Evolutionary conservation across 2,888 invertebrate genomes (phyloP), one percentile per base, ranked within the genome.

Genomic region (Lepetodrilus schrolli): DNA sequence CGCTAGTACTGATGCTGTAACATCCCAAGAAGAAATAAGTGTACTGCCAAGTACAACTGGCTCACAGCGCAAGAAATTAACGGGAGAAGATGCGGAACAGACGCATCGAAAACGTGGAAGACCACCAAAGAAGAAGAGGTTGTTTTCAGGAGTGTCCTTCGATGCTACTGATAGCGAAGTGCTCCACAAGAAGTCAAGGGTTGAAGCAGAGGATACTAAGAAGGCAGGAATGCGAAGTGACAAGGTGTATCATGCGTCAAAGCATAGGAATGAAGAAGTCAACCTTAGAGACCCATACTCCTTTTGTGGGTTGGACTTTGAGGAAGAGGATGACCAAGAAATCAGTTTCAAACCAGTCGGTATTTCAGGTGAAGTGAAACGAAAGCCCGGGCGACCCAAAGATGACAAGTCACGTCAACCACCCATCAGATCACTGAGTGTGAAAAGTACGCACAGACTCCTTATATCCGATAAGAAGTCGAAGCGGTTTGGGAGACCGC

Each of bases 281-380:
- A 48, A 20, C 17, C 17, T 48, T 17, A 58, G 26, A n/a, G 58
- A 58, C 34, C 58, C 58, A 13, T 58, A 58, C 34, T 26, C 58
- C 13, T 58, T 58, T 30, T 58, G 30, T 13, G 30, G 30, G 13
- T n/a, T 58, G 26, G 58, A 58, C 34, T 58, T 58, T 58, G 58
- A 58, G 17, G 58, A 58, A 34, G 58, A 58, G 34, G 58, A 58
- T 58, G 58, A 58, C 30, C 17, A 23, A n/a, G 58, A 58, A 17
- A 17, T 58, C 3, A 58, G 58, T 30, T 58, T 58, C 30, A 58
- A 58, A 58, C 58, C 34, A 30, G 34, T 17, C 17, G 58, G 58
- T 30, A 58, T 58, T 7, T 58, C 58, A 30, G 58, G 58, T 30
- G 58, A 58, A 26, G 58, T 58, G 26, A 58, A 58, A 10, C 58